Evolutionary conservation across 2,113 vertebrate species (phyloP).

Genomic region (Panurus biarmicus): DNA sequence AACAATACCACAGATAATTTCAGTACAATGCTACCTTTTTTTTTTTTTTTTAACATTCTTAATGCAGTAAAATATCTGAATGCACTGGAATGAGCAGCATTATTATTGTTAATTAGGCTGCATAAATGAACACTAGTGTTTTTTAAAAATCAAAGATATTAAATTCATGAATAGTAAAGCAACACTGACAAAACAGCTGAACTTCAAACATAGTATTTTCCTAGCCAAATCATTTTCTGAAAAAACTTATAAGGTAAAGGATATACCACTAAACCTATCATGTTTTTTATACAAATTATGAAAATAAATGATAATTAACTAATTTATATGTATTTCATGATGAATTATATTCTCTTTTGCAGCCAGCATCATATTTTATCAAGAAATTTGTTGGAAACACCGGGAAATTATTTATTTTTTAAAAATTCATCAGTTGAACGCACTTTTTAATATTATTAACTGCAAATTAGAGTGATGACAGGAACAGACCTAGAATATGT

Average conservation of each 20-base stretch:
- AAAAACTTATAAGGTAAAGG: not conserved
- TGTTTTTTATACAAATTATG: not conserved
- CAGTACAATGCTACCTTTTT: not conserved
- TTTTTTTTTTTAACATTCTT: not conserved
- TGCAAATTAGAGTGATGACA: conserved; percentile 2
- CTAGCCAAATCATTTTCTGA: not conserved
- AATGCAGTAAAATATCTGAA: not conserved
- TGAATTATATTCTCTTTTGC: not conserved
- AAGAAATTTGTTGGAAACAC: not conserved
- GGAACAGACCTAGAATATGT: not conserved
- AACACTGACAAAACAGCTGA: not conserved
- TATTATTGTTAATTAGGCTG: not conserved
- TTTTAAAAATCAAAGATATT: not conserved
- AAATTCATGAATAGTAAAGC: not conserved
- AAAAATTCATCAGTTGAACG: not conserved
- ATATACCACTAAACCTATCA: not conserved
- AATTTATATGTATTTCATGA: not conserved
- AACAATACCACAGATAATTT: not conserved
- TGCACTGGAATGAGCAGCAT: not conserved
- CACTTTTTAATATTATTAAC: not conserved
- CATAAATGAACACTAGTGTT: not conserved
- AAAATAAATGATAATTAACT: not conserved
- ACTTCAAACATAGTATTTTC: not conserved
- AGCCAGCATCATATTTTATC: not conserved
- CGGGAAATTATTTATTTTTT: not conserved